A percentile compares a stretch with the other conserved stretches of the same genome.
Evolutionary conservation across 1,140 invertebrate species (phyloP).

Genomic region (Drosophila asahinai): DNA sequence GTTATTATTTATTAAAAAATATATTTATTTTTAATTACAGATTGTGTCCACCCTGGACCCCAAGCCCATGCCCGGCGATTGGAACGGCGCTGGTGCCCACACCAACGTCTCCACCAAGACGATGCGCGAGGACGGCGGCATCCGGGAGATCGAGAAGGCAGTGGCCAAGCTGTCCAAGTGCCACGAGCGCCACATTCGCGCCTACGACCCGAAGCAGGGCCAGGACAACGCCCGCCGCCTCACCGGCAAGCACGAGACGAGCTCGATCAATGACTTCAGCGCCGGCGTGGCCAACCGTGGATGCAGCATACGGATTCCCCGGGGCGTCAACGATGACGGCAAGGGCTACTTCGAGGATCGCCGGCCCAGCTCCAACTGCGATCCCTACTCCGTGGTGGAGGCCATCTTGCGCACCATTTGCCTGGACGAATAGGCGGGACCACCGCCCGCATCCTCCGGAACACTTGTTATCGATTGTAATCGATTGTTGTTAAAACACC

Average conservation of each 20-base stretch:
- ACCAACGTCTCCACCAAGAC: constrained; percentile 93
- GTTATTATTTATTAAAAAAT: neutral
- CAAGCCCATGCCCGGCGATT: constrained; percentile 91
- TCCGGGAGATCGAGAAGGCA: constrained; percentile 84
- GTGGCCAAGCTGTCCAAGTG: constrained; percentile 91
- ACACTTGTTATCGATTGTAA: constrained; percentile 37
- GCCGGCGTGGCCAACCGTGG: constrained; percentile 91
- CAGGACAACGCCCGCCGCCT: constrained; percentile 91
- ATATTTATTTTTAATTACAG: constrained; percentile 26
- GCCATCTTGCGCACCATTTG: constrained; percentile 89
- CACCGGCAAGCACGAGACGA: constrained; percentile 92
- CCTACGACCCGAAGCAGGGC: constrained; percentile 92
- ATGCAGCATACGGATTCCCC: constrained; percentile 91
- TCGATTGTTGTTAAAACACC: constrained; percentile 46
- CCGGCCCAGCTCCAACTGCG: constrained; percentile 94
- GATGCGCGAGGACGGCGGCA: constrained; percentile 92
- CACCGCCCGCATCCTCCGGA: neutral
- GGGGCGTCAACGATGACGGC: constrained; percentile 91
- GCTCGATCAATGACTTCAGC: constrained; percentile 92
- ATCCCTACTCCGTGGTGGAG: constrained; percentile 91
- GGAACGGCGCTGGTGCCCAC: constrained; percentile 94
- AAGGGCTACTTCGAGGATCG: constrained; percentile 96
- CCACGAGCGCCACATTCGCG: constrained; percentile 92
- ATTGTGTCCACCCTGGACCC: constrained; percentile 89
- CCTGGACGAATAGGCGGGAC: constrained; percentile 87